Base-by-base conservation (phyloP, 2,888 invertebrate species). In the Isotomurus palustris region DNA sequence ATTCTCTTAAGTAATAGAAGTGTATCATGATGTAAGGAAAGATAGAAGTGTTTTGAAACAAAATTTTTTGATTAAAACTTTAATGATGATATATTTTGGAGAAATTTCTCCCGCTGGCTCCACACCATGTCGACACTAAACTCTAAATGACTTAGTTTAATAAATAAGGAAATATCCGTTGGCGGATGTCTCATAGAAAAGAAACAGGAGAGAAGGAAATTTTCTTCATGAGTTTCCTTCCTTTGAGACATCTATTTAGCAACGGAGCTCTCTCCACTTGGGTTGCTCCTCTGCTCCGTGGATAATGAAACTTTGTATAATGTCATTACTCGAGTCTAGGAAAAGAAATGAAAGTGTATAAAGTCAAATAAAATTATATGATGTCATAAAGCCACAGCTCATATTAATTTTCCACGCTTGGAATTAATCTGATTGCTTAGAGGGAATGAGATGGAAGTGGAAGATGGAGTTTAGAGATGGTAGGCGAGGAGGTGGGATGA, bases 11-110 rank as follows among this genome's bases (percentile, higher is more conserved):
- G 41, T 55, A 56, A 40, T 41, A 43, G 36, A 45, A 53, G 36
- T 36, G 19, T 32, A 32, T 27, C 27, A 52, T 44, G 27, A 38
- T n/a, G n/a, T n/a, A n/a, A n/a, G 53, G 47, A 25, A 54, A 24
- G 45, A 28, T 21, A 40, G 22, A 36, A 38, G 38, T 38, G 43
- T 22, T n/a, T n/a, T n/a, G n/a, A n/a, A n/a, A 21, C 53, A 53
- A 51, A 66, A 58, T 57, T 61, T 58, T 65, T 68, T 68, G 63
- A 65, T 66, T 66, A 66, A 68, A 68, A 66, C 55, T 64, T 67
- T 66, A 68, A 68, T 68, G 66, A 67, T 67, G 66, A 66, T 65
- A 66, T 66, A 68, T 68, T 62, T 58, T 41, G 41, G 53, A 53
- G 58, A 54, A 60, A 53, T 60, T 56, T 36, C 40, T 53, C 14